A percentile compares a stretch with the other conserved stretches of the same genome.
Conservation (phyloP, 2,113 vertebrate genomes). For the Gopherus evgoodei region DNA sequence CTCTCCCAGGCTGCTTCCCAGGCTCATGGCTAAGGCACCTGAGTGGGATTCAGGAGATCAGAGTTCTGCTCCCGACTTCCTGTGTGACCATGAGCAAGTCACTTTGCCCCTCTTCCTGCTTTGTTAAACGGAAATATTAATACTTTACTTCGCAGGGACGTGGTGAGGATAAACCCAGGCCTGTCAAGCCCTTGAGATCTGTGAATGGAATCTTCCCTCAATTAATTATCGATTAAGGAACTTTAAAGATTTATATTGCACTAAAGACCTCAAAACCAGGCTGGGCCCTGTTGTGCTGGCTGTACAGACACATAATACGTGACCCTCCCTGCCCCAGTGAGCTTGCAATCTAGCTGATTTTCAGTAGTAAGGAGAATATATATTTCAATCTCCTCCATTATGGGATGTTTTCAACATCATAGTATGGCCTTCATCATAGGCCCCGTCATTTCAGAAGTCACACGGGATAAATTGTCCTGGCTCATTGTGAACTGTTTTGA, state of each 20-base stretch:
- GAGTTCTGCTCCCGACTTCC: neutral
- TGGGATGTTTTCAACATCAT: neutral
- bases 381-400: neutral
- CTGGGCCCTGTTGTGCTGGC: neutral
- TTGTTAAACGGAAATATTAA: neutral
- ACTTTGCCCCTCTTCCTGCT: neutral
- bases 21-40: neutral
- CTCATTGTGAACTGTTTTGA: neutral
- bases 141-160: neutral
- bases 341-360: neutral
- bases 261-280: neutral
- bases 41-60: neutral
- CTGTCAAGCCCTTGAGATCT: neutral
- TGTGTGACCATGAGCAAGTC: neutral
- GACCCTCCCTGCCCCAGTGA: neutral
- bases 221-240: neutral
- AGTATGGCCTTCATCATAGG: neutral
- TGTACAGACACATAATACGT: neutral
- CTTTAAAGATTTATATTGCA: neutral
- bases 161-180: neutral
- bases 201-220: neutral
- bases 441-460: neutral
- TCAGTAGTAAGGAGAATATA: neutral
- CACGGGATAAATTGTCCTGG: neutral
- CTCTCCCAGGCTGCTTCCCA: neutral